Evolutionary conservation across 2,113 vertebrate genomes (phyloP), one percentile per base, ranked within the genome.

Genomic region (Martes martes): DNA sequence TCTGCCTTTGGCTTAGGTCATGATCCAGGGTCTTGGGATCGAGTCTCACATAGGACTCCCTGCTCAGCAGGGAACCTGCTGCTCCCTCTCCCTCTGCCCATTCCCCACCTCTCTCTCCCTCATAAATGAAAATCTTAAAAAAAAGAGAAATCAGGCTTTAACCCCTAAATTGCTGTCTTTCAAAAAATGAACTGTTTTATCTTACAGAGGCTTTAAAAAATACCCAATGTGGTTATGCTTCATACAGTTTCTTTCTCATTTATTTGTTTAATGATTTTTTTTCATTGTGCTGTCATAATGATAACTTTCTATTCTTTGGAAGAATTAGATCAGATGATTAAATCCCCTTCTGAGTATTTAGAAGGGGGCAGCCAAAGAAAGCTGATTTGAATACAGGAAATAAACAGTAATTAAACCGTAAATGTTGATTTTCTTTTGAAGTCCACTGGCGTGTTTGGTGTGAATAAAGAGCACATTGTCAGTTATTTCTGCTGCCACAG

Each of bases 381-480:
- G 89, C 86, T 91, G 95, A 96, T 4, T 39, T 28, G 18, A 82
- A 95, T 96, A 97, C 2, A 21, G 78, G 93, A 96, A 98, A 97
- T 81, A 96, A 96, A 97, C 78, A 97, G 87, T 97, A 97, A 55
- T 96, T 96, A 98, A 97, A 11, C 21, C 92, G 67, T 96, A 91
- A 97, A 97, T 89, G 80, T 97, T 97, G 96, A 96, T 98, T 98
- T 98, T 97, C 57, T 97, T 95, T 90, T 97, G 89, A 98, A 95
- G 39, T 52, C 89, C 94, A 79, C 57, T 89, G 69, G 94, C 33
- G 39, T 91, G 85, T 95, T 89, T 92, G 92, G 87, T 94, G 92
- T 47, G n/a, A 79, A 93, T 88, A 80, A 96, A 97, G 97, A 93
- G 71, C 11, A 36, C 0, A n/a, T 96, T 98, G 97, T 97, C 45